Evolutionary conservation across 2,888 invertebrate genomes (phyloP).

Genomic region (Drosophila kanekoi): DNA sequence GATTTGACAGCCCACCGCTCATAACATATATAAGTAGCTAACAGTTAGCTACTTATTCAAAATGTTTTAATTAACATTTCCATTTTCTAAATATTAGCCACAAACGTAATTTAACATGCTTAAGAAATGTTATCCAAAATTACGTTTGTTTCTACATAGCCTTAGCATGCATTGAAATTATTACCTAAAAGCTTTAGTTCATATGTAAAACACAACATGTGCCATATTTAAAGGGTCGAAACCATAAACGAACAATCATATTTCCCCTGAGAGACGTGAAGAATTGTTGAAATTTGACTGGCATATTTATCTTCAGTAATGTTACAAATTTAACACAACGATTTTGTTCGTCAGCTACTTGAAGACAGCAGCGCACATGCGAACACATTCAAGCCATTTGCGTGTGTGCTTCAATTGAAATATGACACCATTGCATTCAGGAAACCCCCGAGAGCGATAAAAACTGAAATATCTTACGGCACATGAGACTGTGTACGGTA

Average conservation of each 20-base stretch:
- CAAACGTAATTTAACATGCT: neutral
- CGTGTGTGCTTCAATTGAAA: constrained; percentile 53
- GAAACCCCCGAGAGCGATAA: constrained; percentile 58
- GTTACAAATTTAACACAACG: constrained; percentile 18
- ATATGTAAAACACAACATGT: neutral
- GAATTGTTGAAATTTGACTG: neutral
- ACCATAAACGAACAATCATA: neutral
- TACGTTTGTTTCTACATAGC: neutral
- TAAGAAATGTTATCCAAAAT: neutral
- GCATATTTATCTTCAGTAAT: constrained; percentile 7
- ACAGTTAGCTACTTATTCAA: neutral
- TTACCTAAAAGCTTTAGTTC: neutral
- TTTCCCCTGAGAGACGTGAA: neutral
- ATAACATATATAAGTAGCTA: neutral
- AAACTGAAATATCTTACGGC: constrained; percentile 42
- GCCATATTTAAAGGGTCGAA: neutral
- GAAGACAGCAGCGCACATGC: constrained; percentile 4
- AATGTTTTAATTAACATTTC: too few relatives aligned
- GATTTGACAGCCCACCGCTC: neutral
- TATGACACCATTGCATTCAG: constrained; percentile 54
- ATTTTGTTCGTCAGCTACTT: constrained; percentile 21
- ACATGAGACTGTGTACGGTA: constrained; percentile 26
- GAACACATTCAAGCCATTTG: constrained; percentile 33
- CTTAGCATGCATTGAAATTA: neutral
- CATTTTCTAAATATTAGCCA: neutral